phyloP scores from a whole-genome alignment of 2,888 invertebrate species.

The Parthenolecanium corni region DNA sequence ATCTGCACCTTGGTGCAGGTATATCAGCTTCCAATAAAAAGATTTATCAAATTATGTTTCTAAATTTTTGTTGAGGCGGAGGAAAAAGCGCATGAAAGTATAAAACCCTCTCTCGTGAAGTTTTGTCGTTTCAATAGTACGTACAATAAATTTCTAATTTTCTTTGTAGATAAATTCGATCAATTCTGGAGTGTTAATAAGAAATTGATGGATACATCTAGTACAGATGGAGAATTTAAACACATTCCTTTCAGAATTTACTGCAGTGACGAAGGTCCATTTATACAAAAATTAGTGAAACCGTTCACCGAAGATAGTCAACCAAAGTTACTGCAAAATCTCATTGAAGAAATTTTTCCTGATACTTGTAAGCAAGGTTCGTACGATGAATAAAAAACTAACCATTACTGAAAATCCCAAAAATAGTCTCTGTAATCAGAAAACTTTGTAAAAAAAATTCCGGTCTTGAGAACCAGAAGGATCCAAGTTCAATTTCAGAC shows the following conservation, averaged over 20 bases:
- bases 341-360: slow-evolving; percentile 59
- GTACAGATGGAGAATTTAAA: slow-evolving; percentile 68
- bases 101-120: no score
- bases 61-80: no score
- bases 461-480: no score
- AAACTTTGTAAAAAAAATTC: no score
- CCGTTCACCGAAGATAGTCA: slow-evolving; percentile 65
- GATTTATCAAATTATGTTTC: no score
- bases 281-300: slow-evolving; percentile 61
- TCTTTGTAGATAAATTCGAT: slow-evolving; percentile 80
- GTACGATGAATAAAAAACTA: neutral
- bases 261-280: slow-evolving; percentile 54
- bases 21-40: no score
- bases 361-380: slow-evolving; percentile 36
- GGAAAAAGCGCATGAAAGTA: no score
- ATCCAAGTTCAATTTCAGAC: no score
- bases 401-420: neutral
- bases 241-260: slow-evolving; percentile 83
- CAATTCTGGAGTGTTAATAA: slow-evolving; percentile 98
- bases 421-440: neutral
- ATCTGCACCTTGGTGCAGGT: no score
- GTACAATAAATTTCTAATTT: no score
- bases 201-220: slow-evolving; percentile 75
- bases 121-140: no score
- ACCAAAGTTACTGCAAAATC: slow-evolving; percentile 57